Evolutionary conservation across 2,888 invertebrate genomes (phyloP), one percentile per base, ranked within the genome.

Genomic region (Microdon myrmicae): DNA sequence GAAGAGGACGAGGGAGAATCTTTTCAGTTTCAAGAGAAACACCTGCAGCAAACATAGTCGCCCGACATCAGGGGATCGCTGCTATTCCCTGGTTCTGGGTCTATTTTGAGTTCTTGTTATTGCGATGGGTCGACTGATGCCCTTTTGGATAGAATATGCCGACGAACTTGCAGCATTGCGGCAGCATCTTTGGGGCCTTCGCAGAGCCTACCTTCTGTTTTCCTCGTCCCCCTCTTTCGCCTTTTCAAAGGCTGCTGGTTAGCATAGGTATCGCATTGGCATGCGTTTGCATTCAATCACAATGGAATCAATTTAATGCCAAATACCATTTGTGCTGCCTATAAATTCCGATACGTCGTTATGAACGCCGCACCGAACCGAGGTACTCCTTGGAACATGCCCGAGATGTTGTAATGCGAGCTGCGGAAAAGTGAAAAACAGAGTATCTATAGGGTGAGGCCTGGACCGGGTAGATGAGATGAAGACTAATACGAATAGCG

Each of bases 281-380:
- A 47, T 58, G 64, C 64, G 58, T 64, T 64, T 64, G 64, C 64
- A 64, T 58, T 64, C 56, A 64, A 64, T 53, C 64, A 64, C 58
- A 64, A 64, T 64, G 64, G 58, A 64, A 64, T 64, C 64, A 64
- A 64, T 64, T 64, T 64, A 64, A 64, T 58, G 51, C 45, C 56
- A 51, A 56, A 56, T 64, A 45, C 61, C 61, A 64, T 64, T 51
- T 39, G 39, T 45, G 45, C 20, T 64, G 56, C 47, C 51, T 43
- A 53, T 43, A 58, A 64, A 64, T 64, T 64, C 64, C 64, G 13
- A 43, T 58, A 58, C 64, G 44, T 64, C 64, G 51, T 58, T 56
- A 47, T 58, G 51, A 23, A 43, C 20, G 58, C 44, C 14, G 13
- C 20, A 22, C 29, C 28, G 29, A 9, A 13, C 22, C 28, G 13